Base-by-base conservation (phyloP, 2,888 invertebrate genomes). In the Seladonia tumulorum region DNA sequence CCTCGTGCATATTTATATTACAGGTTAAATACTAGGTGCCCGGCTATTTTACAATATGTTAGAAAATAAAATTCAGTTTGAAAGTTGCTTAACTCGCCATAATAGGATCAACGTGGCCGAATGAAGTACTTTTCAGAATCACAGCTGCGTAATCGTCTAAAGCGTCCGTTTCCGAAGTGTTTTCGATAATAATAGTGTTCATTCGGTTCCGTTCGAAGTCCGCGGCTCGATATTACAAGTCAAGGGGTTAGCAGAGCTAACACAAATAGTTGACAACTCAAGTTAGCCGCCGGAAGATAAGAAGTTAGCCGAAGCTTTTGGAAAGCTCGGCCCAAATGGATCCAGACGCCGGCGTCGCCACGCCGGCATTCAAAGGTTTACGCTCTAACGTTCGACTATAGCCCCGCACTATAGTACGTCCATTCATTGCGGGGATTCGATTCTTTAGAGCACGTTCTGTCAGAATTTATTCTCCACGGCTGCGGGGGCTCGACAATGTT, bases 341-440 rank as follows among this genome's bases (percentile, higher is more conserved):
- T n/a, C 57, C 57, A 25, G 25, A 60, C 60, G 60, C 66, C 35
- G 53, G n/a, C 14, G 25, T 14, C 60, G 60, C 66, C 35, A 45
- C 25, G 60, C 53, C 39, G 68, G 53, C 47, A 57, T 72, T 79
- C 68, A 35, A 68, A 60, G 60, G 14, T 60, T 60, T 60, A 60
- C 60, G 60, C 60, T 60, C 60, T 60, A 60, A n/a, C 25, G 60
- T 60, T 60, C 60, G 60, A 25, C 60, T 60, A 14, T 60, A 60
- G 60, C 25, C 60, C 12, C 60, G 60, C 8, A 25, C 60, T 25
- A 14, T 60, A 60, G 53, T n/a, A n/a, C 29, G 60, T 63, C 60
- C 60, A 63, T 63, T 63, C 60, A 63, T 63, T 16, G 60, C 12
- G 25, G 60, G 25, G 16, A 63, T 63, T 63, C 60, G 60, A 63